These are phyloP conservation scores for Zoroaster sp. DNA, from an alignment of 53 echinoderm and acorn worm species.

Conservation along the genomic window DNA sequence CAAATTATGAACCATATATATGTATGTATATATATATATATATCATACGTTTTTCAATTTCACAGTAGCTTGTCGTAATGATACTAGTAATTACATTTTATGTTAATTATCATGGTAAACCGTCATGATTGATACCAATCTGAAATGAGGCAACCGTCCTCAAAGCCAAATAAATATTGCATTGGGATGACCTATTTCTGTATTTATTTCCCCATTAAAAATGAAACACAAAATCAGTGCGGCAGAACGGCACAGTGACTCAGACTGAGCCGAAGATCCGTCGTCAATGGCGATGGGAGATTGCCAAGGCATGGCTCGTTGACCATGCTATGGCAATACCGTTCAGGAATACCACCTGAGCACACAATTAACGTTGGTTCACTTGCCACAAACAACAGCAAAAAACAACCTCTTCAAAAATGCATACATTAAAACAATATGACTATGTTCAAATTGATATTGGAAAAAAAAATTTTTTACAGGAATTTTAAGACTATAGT, in stretches of 20 bases:
- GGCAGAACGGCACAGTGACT: conserved; percentile 44
- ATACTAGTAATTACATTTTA: no score
- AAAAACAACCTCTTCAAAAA: not conserved
- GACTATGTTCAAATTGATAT: not conserved
- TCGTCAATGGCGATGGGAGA: not conserved
- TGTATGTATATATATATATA: not conserved
- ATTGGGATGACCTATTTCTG: conserved; percentile 35
- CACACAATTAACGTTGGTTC: not conserved
- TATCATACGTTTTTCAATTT: not conserved
- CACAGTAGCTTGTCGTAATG: no score
- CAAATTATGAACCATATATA: not conserved
- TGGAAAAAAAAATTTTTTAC: not conserved
- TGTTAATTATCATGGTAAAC: conserved; percentile 7
- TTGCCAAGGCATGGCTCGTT: conserved; percentile 18
- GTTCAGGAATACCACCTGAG: conserved; percentile 12
- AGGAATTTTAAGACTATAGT: no score
- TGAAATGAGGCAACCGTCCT: conserved; percentile 1
- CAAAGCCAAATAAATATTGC: conserved; percentile 44
- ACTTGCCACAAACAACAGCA: not conserved
- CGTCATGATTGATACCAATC: not conserved
- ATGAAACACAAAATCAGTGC: conserved; percentile 38
- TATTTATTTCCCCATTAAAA: conserved; percentile 28
- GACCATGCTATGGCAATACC: not conserved
- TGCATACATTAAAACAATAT: no score
- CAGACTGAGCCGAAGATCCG: not conserved